phyloP scores from a whole-genome alignment of 1,140 invertebrate species.

The Solenopsis invicta region DNA sequence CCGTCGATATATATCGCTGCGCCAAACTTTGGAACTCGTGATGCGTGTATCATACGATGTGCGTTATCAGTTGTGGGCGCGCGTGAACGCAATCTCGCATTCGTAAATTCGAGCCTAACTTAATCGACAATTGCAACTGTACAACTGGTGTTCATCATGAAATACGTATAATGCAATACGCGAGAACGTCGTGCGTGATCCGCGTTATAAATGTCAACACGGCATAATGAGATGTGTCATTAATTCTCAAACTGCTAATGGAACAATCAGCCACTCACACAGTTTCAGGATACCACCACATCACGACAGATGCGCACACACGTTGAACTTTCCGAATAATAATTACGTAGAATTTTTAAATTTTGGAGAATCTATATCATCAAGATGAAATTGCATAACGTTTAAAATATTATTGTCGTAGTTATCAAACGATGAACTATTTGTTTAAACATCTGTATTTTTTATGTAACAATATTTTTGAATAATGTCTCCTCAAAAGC shows the following conservation, averaged over 20 bases:
- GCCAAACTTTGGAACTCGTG: background rate
- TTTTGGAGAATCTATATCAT: background rate
- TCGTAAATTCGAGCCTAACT: background rate
- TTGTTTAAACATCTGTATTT: background rate
- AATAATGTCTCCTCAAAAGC: background rate
- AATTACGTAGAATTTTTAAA: slow-evolving; percentile 4
- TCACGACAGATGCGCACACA: background rate
- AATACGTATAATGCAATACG: slow-evolving; percentile 7
- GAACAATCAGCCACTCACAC: background rate
- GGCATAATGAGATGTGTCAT: slow-evolving; percentile 8
- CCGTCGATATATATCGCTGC: background rate
- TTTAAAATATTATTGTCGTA: background rate
- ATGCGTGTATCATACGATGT: background rate
- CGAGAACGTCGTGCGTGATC: background rate
- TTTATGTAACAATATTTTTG: slow-evolving; percentile 5
- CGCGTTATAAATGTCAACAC: background rate
- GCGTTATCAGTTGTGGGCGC: background rate
- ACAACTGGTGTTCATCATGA: background rate
- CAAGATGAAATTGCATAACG: background rate
- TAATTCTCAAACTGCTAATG: background rate
- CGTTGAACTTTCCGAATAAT: background rate
- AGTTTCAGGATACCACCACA: background rate
- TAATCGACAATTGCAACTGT: background rate
- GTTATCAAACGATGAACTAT: background rate
- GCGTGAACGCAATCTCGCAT: background rate